Base-by-base conservation (phyloP, 2,888 invertebrate species). In the Drosophila anomelani region DNA sequence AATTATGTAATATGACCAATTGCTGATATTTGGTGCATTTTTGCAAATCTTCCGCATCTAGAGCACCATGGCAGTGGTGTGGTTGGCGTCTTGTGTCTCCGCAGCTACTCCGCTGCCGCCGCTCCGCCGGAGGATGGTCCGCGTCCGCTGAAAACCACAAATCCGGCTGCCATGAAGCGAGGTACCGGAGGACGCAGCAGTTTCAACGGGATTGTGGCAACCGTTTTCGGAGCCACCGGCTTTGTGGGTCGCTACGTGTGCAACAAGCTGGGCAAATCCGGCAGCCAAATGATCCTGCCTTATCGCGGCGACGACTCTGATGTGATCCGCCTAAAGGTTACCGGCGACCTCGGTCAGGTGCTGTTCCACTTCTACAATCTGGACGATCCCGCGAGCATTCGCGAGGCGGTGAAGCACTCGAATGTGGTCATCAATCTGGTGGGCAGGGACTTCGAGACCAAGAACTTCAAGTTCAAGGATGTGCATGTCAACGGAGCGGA, bases 131-230 rank as follows among this genome's bases (percentile, higher is more conserved):
- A 77, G 15, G 92, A 93, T 55, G 80, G 76, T 3, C 91, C 92
- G 23, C 91, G 92, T 36, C 91, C 92, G 3, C 75, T 93, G 26
- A 93, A 92, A 76, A 93, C 92, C 57, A 94, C 94, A 74, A 95
- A 95, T 92, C 90, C 95, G 61, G 94, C 96, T 10, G 93, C 95
- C 0, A 94, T 97, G 90, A 97, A 96, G 91, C 94, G 96, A 77
- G 98, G 97, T 34, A 96, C 97, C 23, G 98, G 97, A 15, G 99
- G 99, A 20, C 95, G 99, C 39, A 96, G 97, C 81, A 99, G 98
- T 90, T 99, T 99, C 92, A 99, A 97, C 93, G 99, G 99, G 0
- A 94, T 97, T 62, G 98, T 99, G 3, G 98, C 97, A n/a, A 99
- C 99, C n/a, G 96, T 99, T 1, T 99, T 99, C 92, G 99, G 99